A percentile compares a stretch with the other conserved stretches of the same genome.
Conservation (phyloP, 2,113 vertebrate species). For the Takifugu flavidus region DNA sequence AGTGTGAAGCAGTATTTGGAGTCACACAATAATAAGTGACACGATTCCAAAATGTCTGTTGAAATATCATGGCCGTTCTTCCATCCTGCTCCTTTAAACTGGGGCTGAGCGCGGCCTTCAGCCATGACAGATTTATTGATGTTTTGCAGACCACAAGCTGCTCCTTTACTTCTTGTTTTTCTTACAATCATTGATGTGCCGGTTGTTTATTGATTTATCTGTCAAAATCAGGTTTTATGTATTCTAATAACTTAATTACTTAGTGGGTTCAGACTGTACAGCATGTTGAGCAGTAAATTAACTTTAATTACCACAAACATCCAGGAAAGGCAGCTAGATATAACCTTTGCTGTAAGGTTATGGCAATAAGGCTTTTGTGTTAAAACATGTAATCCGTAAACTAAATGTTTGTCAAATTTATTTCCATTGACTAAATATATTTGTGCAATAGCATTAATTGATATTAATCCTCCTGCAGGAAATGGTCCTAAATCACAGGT, state of each 20-base stretch:
- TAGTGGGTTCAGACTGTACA: background rate
- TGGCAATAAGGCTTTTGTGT: background rate
- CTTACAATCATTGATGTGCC: too few species aligned
- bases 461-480: conserved; percentile 65
- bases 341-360: conserved; percentile 24
- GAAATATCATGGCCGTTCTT: too few species aligned
- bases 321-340: conserved; percentile 7
- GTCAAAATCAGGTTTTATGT: background rate
- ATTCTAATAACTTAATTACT: background rate
- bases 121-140: too few species aligned
- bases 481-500: conserved; percentile 65
- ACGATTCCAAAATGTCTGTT: too few species aligned
- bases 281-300: background rate
- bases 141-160: too few species aligned
- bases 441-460: conserved; percentile 66
- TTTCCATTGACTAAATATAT: conserved; percentile 55
- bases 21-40: too few species aligned
- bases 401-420: conserved; percentile 40
- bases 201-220: too few species aligned
- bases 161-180: too few species aligned
- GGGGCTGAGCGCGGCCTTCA: too few species aligned
- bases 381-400: conserved; percentile 29
- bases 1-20: too few species aligned
- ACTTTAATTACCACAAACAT: background rate
- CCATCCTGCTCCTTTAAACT: too few species aligned